A percentile compares a stretch with the other conserved stretches of the same genome.
phyloP scores from a whole-genome alignment of 2,113 vertebrate genomes.

The Neomonachus schauinslandi region DNA sequence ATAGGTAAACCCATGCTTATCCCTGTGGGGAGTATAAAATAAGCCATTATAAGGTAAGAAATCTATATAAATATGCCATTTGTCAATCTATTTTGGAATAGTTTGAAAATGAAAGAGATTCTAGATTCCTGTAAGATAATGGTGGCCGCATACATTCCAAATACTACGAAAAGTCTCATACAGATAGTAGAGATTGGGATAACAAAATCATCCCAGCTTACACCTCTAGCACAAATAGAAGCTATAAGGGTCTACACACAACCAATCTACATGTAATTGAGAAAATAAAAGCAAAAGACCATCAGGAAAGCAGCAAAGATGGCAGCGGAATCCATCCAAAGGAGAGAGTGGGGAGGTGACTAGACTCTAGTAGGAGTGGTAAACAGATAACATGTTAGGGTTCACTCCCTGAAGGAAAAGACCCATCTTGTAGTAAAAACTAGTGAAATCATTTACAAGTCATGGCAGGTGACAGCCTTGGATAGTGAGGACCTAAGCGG shows the following conservation, averaged over 20 bases:
- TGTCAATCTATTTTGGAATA: neutral
- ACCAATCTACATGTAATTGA: neutral
- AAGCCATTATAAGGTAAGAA: neutral
- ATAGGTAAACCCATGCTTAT: neutral
- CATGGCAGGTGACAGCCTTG: neutral
- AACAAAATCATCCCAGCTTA: neutral
- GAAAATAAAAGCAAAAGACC: neutral
- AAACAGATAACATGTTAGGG: neutral
- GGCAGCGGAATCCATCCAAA: neutral
- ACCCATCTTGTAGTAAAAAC: neutral
- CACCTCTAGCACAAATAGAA: neutral
- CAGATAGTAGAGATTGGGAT: neutral
- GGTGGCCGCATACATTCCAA: neutral
- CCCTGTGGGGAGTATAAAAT: neutral
- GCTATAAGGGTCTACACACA: neutral
- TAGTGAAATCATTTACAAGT: neutral
- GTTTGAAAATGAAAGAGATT: constrained; percentile 15
- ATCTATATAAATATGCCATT: neutral
- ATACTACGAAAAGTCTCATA: neutral
- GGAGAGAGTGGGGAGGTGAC: neutral
- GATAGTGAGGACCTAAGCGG: neutral
- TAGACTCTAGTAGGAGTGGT: neutral
- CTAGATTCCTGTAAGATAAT: neutral
- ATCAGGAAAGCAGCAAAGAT: neutral
- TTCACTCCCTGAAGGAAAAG: neutral